A percentile compares a stretch with the other conserved stretches of the same genome.
Conservation (phyloP, 2,888 invertebrate genomes). For the Graphium colonna region DNA sequence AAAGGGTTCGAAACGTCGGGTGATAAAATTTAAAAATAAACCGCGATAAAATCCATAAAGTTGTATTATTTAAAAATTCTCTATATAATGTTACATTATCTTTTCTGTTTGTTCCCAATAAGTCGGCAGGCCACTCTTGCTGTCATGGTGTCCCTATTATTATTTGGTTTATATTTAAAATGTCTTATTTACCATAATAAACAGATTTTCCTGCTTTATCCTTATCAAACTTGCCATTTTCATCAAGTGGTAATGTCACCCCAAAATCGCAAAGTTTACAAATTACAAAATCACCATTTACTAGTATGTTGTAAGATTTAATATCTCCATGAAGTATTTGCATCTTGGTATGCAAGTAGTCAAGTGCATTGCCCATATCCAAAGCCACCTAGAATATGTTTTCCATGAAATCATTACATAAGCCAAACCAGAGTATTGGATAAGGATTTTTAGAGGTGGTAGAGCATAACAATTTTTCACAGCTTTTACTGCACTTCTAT, state of each 20-base stretch:
- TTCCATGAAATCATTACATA: constrained; percentile 4
- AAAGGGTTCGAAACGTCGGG: too few species aligned
- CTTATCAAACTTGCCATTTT: constrained; percentile 81
- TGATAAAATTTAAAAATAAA: too few species aligned
- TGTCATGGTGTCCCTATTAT: too few species aligned
- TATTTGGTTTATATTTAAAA: neutral
- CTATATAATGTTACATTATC: too few species aligned
- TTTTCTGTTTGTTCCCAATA: too few species aligned
- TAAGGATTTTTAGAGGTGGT: too few species aligned
- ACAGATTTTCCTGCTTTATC: constrained; percentile 66
- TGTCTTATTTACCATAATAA: constrained; percentile 79
- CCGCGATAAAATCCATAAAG: too few species aligned
- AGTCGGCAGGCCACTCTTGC: too few species aligned
- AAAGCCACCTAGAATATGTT: constrained; percentile 70
- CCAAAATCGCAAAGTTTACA: constrained; percentile 93
- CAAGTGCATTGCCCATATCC: constrained; percentile 85
- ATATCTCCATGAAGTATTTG: constrained; percentile 89
- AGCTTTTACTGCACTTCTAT: too few species aligned
- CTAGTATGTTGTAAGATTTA: constrained; percentile 90
- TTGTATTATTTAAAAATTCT: too few species aligned
- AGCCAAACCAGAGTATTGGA: too few species aligned
- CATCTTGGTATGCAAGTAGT: constrained; percentile 87
- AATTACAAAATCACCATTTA: constrained; percentile 86
- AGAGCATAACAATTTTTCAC: too few species aligned
- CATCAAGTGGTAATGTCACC: constrained; percentile 85